These are phyloP conservation scores for Onthophagus sagittarius DNA, from an alignment of 2,888 invertebrate species.

Conservation along the genomic window DNA sequence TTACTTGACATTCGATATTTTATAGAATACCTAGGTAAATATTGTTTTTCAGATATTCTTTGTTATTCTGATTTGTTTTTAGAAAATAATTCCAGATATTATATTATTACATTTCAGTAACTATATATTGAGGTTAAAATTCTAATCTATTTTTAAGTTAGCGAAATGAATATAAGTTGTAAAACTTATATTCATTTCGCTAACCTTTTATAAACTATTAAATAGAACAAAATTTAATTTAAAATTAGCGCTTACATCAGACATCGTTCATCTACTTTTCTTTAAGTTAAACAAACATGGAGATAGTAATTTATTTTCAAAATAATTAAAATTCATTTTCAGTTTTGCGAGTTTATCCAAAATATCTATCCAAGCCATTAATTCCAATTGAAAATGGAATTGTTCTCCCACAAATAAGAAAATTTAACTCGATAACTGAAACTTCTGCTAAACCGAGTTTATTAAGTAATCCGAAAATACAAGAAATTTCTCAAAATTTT, in stretches of 20 bases:
- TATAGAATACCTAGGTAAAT: too few relatives aligned
- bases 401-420: conserved; percentile 3
- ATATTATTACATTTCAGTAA: too few relatives aligned
- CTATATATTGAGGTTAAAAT: too few relatives aligned
- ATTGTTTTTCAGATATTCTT: too few relatives aligned
- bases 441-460: conserved; percentile 9
- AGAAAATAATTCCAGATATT: too few relatives aligned
- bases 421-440: conserved; percentile 6
- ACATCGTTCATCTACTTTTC: neutral
- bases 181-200: too few relatives aligned
- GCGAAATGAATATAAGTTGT: too few relatives aligned
- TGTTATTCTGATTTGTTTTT: too few relatives aligned
- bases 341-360: conserved; percentile 16
- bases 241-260: neutral
- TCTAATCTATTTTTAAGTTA: too few relatives aligned
- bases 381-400: conserved; percentile 12
- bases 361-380: neutral
- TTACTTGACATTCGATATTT: too few relatives aligned
- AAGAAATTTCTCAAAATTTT: conserved; percentile 33
- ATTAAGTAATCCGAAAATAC: conserved; percentile 30
- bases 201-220: too few relatives aligned
- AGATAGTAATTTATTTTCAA: neutral
- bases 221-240: too few relatives aligned
- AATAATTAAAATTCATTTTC: neutral
- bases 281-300: conserved; percentile 12